phyloP scores from a whole-genome alignment of 2,797 vertebrate genomes.

The Rallus crepitans region DNA sequence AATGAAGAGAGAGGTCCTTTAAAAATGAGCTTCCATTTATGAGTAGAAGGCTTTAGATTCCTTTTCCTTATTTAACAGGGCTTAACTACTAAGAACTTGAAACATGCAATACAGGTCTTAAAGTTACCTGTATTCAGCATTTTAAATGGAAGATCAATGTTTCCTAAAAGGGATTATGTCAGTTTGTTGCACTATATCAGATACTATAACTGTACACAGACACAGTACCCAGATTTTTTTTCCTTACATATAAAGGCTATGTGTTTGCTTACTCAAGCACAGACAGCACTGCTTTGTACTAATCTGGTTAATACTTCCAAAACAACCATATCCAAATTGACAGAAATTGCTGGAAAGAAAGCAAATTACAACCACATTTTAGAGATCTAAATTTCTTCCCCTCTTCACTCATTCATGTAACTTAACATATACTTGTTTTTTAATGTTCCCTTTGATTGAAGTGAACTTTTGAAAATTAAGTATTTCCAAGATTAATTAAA shows the following conservation, averaged over 20 bases:
- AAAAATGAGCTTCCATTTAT: not conserved
- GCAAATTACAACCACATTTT: not conserved
- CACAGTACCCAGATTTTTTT: fast-evolving
- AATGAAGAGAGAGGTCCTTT: not conserved
- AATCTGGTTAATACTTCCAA: not conserved
- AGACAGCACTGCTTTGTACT: not conserved
- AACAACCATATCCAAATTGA: not conserved
- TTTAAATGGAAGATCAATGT: not conserved
- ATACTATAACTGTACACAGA: fast-evolving
- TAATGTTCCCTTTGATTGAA: not conserved
- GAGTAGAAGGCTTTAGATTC: not conserved
- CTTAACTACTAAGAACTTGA: not conserved
- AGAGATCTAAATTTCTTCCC: not conserved
- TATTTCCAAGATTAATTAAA: constrained; percentile 29
- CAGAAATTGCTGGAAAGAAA: not conserved
- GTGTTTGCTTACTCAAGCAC: not conserved
- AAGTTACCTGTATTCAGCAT: not conserved
- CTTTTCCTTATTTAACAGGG: not conserved
- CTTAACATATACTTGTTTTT: not conserved
- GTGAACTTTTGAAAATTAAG: not conserved
- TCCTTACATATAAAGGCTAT: not conserved
- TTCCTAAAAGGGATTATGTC: not conserved
- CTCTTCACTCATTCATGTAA: not conserved
- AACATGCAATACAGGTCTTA: not conserved
- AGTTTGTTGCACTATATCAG: not conserved